Base-by-base conservation (phyloP, 2,113 vertebrate species). In the Dolichotis patagonum region DNA sequence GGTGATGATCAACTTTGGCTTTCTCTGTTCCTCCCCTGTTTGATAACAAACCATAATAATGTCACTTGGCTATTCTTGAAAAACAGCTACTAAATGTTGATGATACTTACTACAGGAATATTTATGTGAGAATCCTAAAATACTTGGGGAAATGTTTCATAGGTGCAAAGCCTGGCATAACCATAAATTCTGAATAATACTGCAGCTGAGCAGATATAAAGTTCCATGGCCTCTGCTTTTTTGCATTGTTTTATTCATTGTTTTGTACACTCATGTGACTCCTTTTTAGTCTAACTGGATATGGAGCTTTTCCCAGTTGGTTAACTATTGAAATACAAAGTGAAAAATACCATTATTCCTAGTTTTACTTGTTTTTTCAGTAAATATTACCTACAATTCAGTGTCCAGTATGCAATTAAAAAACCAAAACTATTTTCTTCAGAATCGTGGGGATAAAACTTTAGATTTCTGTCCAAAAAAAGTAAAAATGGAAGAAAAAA, bases 121-220 rank as follows among this genome's bases (percentile, higher is more conserved):
- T 98, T 98, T 98, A 98, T 98, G 98, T 98, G 98, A 98, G 97
- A 98, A 97, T 97, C 97, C 96, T 94, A 94, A 98, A 98, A 98
- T 98, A 98, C 97, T 98, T 98, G 95, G 91, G 95, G 93, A 98
- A 98, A 98, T 97, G 96, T 97, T 99, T 98, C 96, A 94, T 97
- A 97, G 97, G 97, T 97, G 92, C 95, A 98, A 98, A 98, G 95
- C 94, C 94, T 91, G 95, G 97, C 94, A 97, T 95, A 97, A 83
- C 98, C 95, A 67, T 98, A 98, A 98, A 98, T 98, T 98, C 97
- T 98, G 95, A 97, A 91, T 96, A 97, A 98, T 94, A 71, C 71
- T 96, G 88, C 88, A 98, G 96, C 96, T 94, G 94, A 94, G 65
- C 98, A 98, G 96, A 98, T 97, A 98, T 98, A 97, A 98, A 98